Percentiles rank a stretch among this genome's conserved stretches.
Conservation (phyloP, 2,888 invertebrate species). For the Dascillus cervinus region DNA sequence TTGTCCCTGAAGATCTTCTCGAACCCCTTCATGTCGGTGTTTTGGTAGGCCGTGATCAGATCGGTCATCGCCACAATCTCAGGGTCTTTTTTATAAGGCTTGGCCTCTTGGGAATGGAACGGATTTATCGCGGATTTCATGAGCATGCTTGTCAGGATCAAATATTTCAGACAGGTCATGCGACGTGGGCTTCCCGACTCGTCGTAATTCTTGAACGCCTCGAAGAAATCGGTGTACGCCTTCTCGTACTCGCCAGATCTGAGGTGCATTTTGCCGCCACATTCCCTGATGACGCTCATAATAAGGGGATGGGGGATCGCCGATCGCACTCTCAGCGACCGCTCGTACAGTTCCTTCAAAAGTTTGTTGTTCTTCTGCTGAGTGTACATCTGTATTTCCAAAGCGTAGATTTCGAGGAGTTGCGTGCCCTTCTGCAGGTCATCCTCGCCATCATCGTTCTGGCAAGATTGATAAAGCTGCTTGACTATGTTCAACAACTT, state of each 20-base stretch:
- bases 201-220: constrained; percentile 99
- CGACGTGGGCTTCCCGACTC: constrained; percentile 95
- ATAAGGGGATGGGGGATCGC: constrained; percentile 99
- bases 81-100: constrained; percentile 98
- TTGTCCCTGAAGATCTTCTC: constrained; percentile 77
- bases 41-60: constrained; percentile 91
- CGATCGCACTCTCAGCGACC: constrained; percentile 95
- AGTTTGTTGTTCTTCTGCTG: constrained; percentile 99
- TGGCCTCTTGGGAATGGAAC: constrained; percentile 99
- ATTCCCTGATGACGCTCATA: constrained; percentile 97
- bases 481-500: constrained; percentile 91
- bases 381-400: constrained; percentile 99
- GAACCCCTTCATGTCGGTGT: constrained; percentile 94
- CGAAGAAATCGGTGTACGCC: constrained; percentile 99
- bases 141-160: constrained; percentile 96
- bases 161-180: constrained; percentile 94
- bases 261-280: constrained; percentile 99
- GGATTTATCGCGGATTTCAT: constrained; percentile 99
- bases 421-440: constrained; percentile 97
- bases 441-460: constrained; percentile 92
- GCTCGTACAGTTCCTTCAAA: constrained; percentile 91
- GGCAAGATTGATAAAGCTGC: constrained; percentile 92
- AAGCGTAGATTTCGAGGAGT: constrained; percentile 93
- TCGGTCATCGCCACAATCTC: constrained; percentile 99
- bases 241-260: constrained; percentile 96